Conservation (phyloP, 2,113 vertebrate species). For the Cyanoderma ruficeps region DNA sequence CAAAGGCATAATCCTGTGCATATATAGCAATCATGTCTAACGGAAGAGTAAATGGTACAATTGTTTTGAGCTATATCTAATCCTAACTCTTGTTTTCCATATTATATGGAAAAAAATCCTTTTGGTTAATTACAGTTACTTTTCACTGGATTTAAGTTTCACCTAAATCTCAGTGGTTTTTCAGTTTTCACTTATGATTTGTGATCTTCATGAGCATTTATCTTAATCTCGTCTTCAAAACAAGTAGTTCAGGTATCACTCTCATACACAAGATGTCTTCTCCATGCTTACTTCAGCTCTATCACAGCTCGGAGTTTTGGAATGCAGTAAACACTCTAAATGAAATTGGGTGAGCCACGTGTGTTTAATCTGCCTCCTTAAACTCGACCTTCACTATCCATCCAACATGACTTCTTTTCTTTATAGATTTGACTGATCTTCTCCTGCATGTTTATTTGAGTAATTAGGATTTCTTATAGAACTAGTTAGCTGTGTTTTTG, state of each 20-base stretch:
- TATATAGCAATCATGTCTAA: neutral
- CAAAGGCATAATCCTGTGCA: neutral
- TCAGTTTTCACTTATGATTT: neutral
- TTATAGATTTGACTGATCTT: neutral
- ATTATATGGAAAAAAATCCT: neutral
- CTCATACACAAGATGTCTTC: neutral
- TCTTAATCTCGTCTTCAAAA: neutral
- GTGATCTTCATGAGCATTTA: neutral
- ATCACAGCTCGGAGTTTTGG: rapidly evolving
- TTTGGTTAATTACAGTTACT: neutral
- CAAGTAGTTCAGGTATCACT: neutral
- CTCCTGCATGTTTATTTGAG: neutral
- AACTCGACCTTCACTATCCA: neutral
- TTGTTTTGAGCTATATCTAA: neutral
- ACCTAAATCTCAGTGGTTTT: neutral
- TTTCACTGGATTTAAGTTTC: neutral
- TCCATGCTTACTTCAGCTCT: neutral
- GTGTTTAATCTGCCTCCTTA: neutral
- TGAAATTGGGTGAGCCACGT: neutral
- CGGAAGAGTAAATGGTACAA: neutral
- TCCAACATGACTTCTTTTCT: neutral
- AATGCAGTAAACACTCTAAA: neutral
- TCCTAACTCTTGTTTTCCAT: neutral
- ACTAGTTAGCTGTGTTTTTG: neutral
- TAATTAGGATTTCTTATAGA: neutral